These are phyloP conservation scores for Chelmon rostratus DNA, from an alignment of 2,797 vertebrate genomes.

Conservation along the genomic window DNA sequence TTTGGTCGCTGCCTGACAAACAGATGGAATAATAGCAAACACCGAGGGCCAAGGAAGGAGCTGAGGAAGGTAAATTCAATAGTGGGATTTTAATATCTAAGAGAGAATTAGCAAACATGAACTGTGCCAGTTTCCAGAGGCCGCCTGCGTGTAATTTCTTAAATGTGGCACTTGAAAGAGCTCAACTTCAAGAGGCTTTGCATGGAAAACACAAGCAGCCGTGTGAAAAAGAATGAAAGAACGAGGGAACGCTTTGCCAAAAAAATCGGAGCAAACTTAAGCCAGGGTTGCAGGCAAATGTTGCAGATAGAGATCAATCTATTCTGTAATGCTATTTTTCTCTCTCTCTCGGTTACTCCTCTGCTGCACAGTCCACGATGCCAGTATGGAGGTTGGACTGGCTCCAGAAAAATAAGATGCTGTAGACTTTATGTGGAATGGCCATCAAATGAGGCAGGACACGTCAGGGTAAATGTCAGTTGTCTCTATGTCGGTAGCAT, in stretches of 20 bases:
- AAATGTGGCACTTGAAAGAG: constrained; percentile 62
- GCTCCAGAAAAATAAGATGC: neutral
- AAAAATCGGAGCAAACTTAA: constrained; percentile 20
- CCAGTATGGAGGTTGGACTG: neutral
- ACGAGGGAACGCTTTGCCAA: constrained; percentile 2
- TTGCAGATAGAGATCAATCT: constrained; percentile 29
- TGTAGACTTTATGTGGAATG: constrained; percentile 6
- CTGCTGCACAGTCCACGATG: neutral
- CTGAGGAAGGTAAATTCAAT: constrained; percentile 53
- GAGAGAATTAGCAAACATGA: constrained; percentile 56
- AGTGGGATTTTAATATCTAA: constrained; percentile 68
- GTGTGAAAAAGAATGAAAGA: constrained; percentile 35
- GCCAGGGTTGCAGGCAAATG: constrained; percentile 25
- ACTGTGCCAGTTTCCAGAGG: constrained; percentile 46
- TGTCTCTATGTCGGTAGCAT: constrained; percentile 47
- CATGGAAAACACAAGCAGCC: constrained; percentile 40
- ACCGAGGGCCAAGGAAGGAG: constrained; percentile 28
- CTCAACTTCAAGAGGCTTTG: constrained; percentile 55
- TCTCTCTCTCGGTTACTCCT: constrained; percentile 10
- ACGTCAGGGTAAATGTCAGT: constrained; percentile 51
- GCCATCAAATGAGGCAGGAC: constrained; percentile 27
- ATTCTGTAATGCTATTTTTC: constrained; percentile 4
- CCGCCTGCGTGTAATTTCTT: constrained; percentile 48
- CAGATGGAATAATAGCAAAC: constrained; percentile 59
- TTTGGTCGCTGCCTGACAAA: constrained; percentile 53